These are phyloP conservation scores for Oryctolagus cuniculus DNA, from an alignment of 2,113 vertebrate species.

Conservation along the genomic window mOryCun1.1 NC_091443.1:63480501-63481000, in stretches of 20 bases:
- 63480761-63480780: conserved; percentile 69
- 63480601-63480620: conserved; percentile 20
- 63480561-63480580: conserved; percentile 17
- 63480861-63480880: not conserved
- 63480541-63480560: conserved; percentile 55
- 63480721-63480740: conserved; percentile 59
- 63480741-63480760: conserved; percentile 63
- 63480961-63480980: not conserved
- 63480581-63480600: not conserved
- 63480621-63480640: not conserved
- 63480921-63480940: not conserved
- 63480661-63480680: not conserved
- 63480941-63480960: not conserved
- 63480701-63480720: not conserved
- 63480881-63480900: not conserved
- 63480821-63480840: conserved; percentile 8
- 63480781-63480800: conserved; percentile 72
- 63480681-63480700: not conserved
- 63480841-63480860: conserved; percentile 66
- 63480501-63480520: conserved; percentile 66
- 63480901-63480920: not conserved
- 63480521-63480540: not conserved
- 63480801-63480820: conserved; percentile 20
- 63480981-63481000: not conserved
- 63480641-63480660: not conserved